Evolutionary conservation across 2,888 invertebrate species (phyloP).

Genomic region (Cataglyphis cursor): DNA sequence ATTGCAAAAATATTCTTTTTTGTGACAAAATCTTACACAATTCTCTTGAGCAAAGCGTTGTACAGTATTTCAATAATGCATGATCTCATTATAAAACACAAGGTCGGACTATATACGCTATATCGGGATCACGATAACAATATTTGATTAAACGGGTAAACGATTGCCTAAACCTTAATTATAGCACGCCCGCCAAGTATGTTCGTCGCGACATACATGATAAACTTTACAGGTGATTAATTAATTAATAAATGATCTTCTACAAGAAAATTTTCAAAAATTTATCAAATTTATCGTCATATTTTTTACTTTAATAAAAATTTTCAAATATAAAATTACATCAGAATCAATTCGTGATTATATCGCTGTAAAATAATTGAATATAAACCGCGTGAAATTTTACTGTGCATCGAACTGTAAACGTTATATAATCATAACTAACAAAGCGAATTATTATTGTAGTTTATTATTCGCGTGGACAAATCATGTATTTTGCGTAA

Average conservation of each 20-base stretch:
- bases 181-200: slow-evolving; percentile 21
- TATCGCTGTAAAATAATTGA: slow-evolving; percentile 6
- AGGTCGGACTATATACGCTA: slow-evolving; percentile 34
- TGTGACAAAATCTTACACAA: not conserved
- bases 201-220: not conserved
- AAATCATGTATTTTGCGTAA: not conserved
- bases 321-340: not conserved
- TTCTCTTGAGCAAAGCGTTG: not conserved
- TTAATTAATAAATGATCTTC: slow-evolving; percentile 28
- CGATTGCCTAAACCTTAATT: slow-evolving; percentile 66
- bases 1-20: not conserved
- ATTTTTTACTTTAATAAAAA: not conserved
- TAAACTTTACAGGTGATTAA: not conserved
- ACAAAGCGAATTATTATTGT: slow-evolving; percentile 14
- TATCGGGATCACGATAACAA: slow-evolving; percentile 69
- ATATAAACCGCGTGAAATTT: slow-evolving; percentile 5
- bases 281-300: slow-evolving; percentile 18
- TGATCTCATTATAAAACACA: slow-evolving; percentile 53
- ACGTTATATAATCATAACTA: slow-evolving; percentile 47
- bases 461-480: slow-evolving; percentile 2
- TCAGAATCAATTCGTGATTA: not conserved
- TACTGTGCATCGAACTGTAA: not conserved
- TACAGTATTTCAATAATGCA: slow-evolving; percentile 23
- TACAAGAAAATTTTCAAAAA: not conserved
- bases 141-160: slow-evolving; percentile 72